Conservation (phyloP, 2,888 invertebrate species). For the Nephrocerus scutellatus region DNA sequence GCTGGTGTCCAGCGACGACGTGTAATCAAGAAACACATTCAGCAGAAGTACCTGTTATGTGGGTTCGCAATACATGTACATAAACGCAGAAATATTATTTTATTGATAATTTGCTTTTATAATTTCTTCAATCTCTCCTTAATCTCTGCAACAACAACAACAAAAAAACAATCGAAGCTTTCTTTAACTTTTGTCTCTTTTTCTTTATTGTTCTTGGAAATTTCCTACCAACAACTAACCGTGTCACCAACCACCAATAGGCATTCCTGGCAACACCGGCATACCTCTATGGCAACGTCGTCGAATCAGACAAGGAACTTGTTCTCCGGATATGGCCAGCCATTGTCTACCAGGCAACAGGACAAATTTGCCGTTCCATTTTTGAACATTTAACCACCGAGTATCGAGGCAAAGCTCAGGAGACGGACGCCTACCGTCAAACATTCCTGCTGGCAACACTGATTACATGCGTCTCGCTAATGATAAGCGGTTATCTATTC, state of each 20-base stretch:
- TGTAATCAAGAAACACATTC: constrained; percentile 46
- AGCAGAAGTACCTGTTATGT: constrained; percentile 47
- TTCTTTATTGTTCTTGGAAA: too few relatives aligned
- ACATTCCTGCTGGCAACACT: constrained; percentile 41
- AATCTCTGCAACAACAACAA: constrained; percentile 4
- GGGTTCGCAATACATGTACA: constrained; percentile 47
- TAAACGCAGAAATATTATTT: constrained; percentile 8
- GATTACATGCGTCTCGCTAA: constrained; percentile 38
- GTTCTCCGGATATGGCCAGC: constrained; percentile 46
- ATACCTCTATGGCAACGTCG: constrained; percentile 45
- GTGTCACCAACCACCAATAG: too few relatives aligned
- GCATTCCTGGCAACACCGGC: constrained; percentile 46
- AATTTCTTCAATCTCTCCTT: not conserved
- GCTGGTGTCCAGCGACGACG: constrained; percentile 42
- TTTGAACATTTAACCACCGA: constrained; percentile 42
- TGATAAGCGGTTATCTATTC: constrained; percentile 43
- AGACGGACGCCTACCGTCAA: constrained; percentile 37
- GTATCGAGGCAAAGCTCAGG: constrained; percentile 37
- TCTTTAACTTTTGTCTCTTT: constrained; percentile 5
- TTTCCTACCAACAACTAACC: too few relatives aligned
- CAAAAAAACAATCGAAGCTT: not conserved
- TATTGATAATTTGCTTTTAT: not conserved
- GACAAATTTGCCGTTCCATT: constrained; percentile 42
- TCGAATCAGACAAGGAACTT: constrained; percentile 44
- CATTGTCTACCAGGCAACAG: constrained; percentile 43